Conservation (phyloP, 2,797 vertebrate genomes). For the Emys orbicularis region DNA sequence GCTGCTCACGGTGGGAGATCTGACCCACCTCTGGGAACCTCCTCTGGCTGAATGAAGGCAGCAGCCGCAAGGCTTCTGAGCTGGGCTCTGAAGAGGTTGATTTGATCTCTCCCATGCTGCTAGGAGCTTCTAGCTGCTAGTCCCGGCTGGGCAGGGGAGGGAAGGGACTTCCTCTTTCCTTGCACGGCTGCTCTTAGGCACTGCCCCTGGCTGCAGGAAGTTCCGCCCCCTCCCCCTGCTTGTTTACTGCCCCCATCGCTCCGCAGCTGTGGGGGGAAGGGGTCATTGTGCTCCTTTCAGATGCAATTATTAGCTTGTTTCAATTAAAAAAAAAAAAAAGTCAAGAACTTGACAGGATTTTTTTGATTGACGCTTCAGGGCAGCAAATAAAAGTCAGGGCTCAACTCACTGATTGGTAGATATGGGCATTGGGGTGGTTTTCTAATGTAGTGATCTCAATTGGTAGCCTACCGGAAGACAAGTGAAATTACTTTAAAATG, state of each 20-base stretch:
- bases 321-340: too few species aligned
- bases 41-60: too few species aligned
- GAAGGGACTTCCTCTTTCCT: neutral
- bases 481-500: neutral
- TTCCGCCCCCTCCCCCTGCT: neutral
- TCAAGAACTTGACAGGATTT: too few species aligned
- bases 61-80: too few species aligned
- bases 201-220: neutral
- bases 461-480: neutral
- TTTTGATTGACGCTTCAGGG: neutral
- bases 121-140: too few species aligned
- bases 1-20: too few species aligned
- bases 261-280: too few species aligned
- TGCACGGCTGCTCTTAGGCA: neutral
- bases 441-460: neutral
- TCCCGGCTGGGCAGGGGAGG: too few species aligned
- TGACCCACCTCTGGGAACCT: too few species aligned
- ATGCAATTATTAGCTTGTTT: neutral
- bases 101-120: too few species aligned
- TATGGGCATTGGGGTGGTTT: neutral
- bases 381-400: neutral
- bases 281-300: neutral
- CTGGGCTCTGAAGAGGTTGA: too few species aligned
- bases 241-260: neutral
- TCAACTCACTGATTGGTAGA: neutral